Percentiles rank a stretch among this genome's conserved stretches.
Evolutionary conservation across 2,113 vertebrate species (phyloP).

Genomic region (Carassius carassius): DNA sequence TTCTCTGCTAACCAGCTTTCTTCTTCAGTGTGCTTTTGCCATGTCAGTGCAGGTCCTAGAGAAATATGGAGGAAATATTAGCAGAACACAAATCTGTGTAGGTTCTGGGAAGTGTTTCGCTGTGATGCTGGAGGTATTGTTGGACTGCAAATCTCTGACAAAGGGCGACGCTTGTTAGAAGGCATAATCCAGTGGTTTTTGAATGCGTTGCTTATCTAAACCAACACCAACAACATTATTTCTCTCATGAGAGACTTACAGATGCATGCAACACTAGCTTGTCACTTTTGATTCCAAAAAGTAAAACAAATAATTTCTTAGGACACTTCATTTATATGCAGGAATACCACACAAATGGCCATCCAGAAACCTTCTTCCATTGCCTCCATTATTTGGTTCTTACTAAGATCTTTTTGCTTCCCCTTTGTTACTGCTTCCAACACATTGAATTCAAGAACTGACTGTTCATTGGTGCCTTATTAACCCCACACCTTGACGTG

Average conservation of each 20-base stretch:
- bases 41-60: constrained; percentile 27
- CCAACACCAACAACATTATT: not conserved
- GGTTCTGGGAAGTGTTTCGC: too few species aligned
- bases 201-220: not conserved
- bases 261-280: not conserved
- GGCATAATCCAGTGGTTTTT: not conserved
- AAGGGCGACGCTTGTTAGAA: not conserved
- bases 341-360: too few species aligned
- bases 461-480: too few species aligned
- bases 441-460: too few species aligned
- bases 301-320: too few species aligned
- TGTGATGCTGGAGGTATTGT: not conserved
- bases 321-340: too few species aligned
- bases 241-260: not conserved
- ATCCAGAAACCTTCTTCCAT: too few species aligned
- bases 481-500: too few species aligned
- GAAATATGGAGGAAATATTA: constrained; percentile 29
- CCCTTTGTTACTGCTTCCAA: too few species aligned
- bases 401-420: too few species aligned
- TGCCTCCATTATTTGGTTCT: too few species aligned
- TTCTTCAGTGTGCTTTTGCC: not conserved
- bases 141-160: not conserved
- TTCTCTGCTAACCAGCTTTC: constrained; percentile 30
- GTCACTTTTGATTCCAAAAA: not conserved
- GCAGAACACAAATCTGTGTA: not conserved